A percentile compares a stretch with the other conserved stretches of the same genome.
phyloP scores from a whole-genome alignment of 1,140 invertebrate species.

The Euwallacea fornicatus region DNA sequence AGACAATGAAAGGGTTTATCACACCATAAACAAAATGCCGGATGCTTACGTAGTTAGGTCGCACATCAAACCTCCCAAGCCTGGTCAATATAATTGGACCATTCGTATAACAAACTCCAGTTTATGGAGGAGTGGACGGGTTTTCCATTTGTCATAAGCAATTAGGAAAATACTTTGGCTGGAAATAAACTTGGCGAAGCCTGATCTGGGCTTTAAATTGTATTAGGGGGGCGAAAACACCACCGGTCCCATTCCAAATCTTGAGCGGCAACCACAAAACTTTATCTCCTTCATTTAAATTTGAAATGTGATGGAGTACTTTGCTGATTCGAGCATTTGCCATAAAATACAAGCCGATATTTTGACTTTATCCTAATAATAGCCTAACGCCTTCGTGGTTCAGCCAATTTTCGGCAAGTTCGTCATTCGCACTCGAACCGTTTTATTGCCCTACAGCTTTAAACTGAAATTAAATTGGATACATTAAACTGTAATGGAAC shows the following conservation, averaged over 20 bases:
- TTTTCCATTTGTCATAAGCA: conserved; percentile 37
- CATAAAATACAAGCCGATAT: conserved; percentile 35
- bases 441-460: no score
- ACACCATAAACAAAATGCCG: conserved; percentile 45
- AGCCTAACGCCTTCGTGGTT: conserved; percentile 7
- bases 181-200: conserved; percentile 23
- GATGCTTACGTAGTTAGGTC: conserved; percentile 36
- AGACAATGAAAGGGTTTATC: conserved; percentile 47
- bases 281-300: conserved; percentile 41
- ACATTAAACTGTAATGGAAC: no score
- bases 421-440: no score
- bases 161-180: conserved; percentile 41
- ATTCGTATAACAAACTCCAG: conserved; percentile 38
- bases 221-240: conserved; percentile 33
- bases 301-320: conserved; percentile 38
- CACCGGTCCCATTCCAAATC: conserved; percentile 30
- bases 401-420: conserved; percentile 4
- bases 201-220: conserved; percentile 36
- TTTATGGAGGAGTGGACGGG: conserved; percentile 27
- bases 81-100: conserved; percentile 37
- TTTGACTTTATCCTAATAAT: conserved; percentile 32
- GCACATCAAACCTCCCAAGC: conserved; percentile 30
- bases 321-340: conserved; percentile 22
- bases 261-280: conserved; percentile 28
- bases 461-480: no score